Conservation (phyloP, 2,113 vertebrate genomes). For the Bubo blakistoni region DNA sequence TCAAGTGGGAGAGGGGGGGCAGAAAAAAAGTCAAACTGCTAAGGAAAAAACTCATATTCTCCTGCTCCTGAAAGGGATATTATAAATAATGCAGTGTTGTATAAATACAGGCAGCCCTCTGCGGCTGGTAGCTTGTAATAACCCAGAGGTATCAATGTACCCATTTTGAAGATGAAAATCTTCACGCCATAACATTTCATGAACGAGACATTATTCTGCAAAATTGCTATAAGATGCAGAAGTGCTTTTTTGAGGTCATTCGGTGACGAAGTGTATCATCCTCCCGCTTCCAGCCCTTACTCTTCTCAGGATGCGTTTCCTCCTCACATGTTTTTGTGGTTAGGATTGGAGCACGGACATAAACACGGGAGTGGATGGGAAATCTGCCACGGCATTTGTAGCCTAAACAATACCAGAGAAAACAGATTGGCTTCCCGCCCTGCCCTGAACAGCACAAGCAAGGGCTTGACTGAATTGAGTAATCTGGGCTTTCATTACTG, state of each 20-base stretch:
- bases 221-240: not conserved
- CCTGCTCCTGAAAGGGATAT: slow-evolving; percentile 9
- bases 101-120: slow-evolving; percentile 28
- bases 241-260: not conserved
- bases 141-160: slow-evolving; percentile 35
- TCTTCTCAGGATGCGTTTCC: not conserved
- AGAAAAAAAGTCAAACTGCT: not conserved
- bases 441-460: not conserved
- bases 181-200: not conserved
- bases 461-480: slow-evolving; percentile 14
- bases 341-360: not conserved
- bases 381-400: not conserved
- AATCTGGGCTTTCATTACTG: slow-evolving; percentile 42
- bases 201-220: not conserved
- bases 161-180: slow-evolving; percentile 51
- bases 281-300: not conserved
- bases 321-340: not conserved
- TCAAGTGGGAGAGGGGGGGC: not conserved
- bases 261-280: not conserved
- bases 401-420: slow-evolving; percentile 20
- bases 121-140: not conserved
- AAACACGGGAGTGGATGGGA: slow-evolving; percentile 23
- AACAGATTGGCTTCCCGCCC: slow-evolving; percentile 26
- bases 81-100: slow-evolving; percentile 37
- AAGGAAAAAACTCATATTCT: not conserved